Conservation (phyloP, 2,113 vertebrate species). For the Phasianus colchicus region DNA sequence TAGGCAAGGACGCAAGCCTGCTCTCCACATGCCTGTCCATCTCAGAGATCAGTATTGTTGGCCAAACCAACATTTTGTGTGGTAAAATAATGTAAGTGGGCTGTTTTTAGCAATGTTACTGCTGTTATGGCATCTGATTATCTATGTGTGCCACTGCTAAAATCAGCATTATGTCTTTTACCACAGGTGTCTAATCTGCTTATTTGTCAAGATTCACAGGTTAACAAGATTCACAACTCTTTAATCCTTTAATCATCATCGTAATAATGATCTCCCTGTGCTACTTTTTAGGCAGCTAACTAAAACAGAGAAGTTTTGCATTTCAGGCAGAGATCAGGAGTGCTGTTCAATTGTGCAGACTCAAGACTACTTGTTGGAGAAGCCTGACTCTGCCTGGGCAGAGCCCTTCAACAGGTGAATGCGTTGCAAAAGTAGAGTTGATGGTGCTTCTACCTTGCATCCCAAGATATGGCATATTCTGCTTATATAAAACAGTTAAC, state of each 20-base stretch:
- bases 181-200: neutral
- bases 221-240: neutral
- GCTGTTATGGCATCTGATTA: neutral
- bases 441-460: neutral
- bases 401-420: neutral
- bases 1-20: neutral
- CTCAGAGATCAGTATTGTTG: neutral
- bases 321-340: neutral
- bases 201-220: neutral
- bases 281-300: neutral
- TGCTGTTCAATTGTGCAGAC: neutral
- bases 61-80: neutral
- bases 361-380: neutral
- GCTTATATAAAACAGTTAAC: neutral
- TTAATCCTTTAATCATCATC: neutral
- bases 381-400: neutral
- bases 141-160: neutral
- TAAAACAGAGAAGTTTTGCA: neutral
- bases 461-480: neutral
- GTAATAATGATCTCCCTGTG: too few species aligned
- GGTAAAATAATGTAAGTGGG: neutral
- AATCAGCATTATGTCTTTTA: neutral
- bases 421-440: neutral
- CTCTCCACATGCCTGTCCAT: neutral
- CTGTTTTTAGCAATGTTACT: neutral